These are phyloP conservation scores for Acanthaster planci DNA, from an alignment of 35 echinoderm and acorn worm genomes.

Conservation along the genomic window DNA sequence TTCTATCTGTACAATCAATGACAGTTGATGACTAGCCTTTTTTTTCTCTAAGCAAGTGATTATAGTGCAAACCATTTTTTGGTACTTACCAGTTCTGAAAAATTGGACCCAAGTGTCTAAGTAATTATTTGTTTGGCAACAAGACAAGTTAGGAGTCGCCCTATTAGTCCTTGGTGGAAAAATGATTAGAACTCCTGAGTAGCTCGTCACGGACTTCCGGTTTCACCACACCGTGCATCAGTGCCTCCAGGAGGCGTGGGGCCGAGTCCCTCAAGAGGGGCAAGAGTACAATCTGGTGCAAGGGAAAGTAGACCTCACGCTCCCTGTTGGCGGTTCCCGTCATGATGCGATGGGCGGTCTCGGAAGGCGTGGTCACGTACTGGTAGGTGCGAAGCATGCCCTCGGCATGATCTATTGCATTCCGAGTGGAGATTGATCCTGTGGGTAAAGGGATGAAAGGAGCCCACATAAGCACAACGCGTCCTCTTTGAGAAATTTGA, in stretches of 20 bases:
- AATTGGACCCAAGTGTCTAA: no score
- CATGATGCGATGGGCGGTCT: conserved; percentile 46
- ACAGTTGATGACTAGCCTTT: no score
- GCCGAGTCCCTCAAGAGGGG: background rate
- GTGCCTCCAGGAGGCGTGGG: background rate
- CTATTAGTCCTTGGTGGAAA: no score
- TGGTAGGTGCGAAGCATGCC: conserved; percentile 23
- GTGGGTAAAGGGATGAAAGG: background rate
- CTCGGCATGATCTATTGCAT: conserved; percentile 54
- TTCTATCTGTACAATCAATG: no score
- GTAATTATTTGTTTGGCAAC: no score
- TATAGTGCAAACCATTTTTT: no score
- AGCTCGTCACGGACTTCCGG: background rate
- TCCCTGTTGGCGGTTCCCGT: conserved; percentile 41
- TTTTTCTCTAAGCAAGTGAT: no score
- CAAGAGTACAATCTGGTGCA: background rate
- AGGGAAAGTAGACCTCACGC: conserved; percentile 37
- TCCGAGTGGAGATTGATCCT: conserved; percentile 76
- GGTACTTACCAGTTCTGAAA: no score
- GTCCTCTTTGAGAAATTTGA: background rate
- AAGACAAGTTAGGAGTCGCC: no score
- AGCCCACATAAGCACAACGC: background rate
- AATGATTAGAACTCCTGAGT: background rate
- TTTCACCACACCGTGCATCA: background rate
- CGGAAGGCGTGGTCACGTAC: conserved; percentile 5